Conservation (phyloP, 2,113 vertebrate genomes). For the Siniperca chuatsi region DNA sequence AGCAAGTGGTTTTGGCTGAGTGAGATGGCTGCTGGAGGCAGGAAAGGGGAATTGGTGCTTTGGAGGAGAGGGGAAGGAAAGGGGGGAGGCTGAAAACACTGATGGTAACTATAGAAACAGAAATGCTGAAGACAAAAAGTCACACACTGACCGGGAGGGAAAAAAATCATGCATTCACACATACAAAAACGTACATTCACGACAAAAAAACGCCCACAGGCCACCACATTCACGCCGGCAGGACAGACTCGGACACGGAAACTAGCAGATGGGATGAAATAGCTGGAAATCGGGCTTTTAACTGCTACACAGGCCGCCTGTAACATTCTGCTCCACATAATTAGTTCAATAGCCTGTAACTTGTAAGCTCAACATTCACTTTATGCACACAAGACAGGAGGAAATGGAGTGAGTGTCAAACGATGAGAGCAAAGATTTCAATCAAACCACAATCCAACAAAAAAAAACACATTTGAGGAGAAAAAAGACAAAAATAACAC, state of each 20-base stretch:
- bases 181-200: slow-evolving; percentile 77
- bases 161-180: slow-evolving; percentile 80
- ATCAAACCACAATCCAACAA: slow-evolving; percentile 48
- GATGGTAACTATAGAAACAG: slow-evolving; percentile 68
- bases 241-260: slow-evolving; percentile 37
- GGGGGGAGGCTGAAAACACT: slow-evolving; percentile 60
- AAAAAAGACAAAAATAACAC: slow-evolving; percentile 44
- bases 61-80: slow-evolving; percentile 21
- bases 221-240: slow-evolving; percentile 41
- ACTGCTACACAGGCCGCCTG: slow-evolving; percentile 70
- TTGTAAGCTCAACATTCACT: slow-evolving; percentile 68
- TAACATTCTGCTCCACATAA: slow-evolving; percentile 75
- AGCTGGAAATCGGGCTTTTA: slow-evolving; percentile 47
- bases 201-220: slow-evolving; percentile 28
- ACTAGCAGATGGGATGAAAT: slow-evolving; percentile 60
- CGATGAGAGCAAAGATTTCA: slow-evolving; percentile 45
- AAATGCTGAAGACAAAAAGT: slow-evolving; percentile 76
- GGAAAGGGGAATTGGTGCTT: slow-evolving; percentile 60
- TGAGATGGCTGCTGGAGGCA: slow-evolving; percentile 52
- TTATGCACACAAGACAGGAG: slow-evolving; percentile 49
- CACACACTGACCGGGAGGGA: slow-evolving; percentile 54
- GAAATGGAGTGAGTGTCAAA: slow-evolving; percentile 10
- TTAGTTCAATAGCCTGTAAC: slow-evolving; percentile 83
- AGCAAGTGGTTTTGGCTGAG: slow-evolving; percentile 77
- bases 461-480: slow-evolving; percentile 45